Conservation (phyloP, 2,888 invertebrate genomes). For the Vesta saturnalis region DNA sequence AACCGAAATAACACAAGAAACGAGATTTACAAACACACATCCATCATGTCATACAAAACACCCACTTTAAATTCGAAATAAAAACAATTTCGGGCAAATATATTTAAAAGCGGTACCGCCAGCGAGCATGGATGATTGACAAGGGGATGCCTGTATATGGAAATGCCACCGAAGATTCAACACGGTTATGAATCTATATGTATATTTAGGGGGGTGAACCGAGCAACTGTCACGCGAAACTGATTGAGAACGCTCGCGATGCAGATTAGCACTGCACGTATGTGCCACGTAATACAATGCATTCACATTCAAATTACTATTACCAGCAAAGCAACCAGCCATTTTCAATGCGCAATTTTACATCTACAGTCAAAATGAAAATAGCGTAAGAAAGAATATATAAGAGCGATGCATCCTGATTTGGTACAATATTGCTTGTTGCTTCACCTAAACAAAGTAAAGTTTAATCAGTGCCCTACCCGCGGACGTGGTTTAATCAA, state of each 20-base stretch:
- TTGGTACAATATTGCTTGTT: too few relatives aligned
- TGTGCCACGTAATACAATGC: constrained; percentile 40
- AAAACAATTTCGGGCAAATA: constrained; percentile 63
- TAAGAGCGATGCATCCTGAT: too few relatives aligned
- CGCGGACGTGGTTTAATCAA: too few relatives aligned
- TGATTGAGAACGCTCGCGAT: constrained; percentile 55
- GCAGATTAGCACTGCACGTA: constrained; percentile 52
- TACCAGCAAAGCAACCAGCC: not conserved
- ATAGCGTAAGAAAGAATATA: too few relatives aligned
- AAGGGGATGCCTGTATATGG: constrained; percentile 58
- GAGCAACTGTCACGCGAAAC: constrained; percentile 56
- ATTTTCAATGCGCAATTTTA: not conserved
- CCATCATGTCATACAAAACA: constrained; percentile 61
- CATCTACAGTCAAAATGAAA: not conserved
- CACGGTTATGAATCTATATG: constrained; percentile 58
- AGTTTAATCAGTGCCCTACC: too few relatives aligned
- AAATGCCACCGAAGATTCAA: constrained; percentile 55
- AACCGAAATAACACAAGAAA: constrained; percentile 61
- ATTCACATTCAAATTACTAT: constrained; percentile 42
- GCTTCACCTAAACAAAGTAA: too few relatives aligned
- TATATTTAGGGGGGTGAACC: constrained; percentile 54
- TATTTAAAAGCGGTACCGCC: constrained; percentile 61
- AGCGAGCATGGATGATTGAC: constrained; percentile 59
- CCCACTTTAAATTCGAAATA: constrained; percentile 63
- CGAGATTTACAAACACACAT: constrained; percentile 59